These are phyloP conservation scores for Xestia xanthographa DNA, from an alignment of 2,888 invertebrate species.

Conservation along the genomic window DNA sequence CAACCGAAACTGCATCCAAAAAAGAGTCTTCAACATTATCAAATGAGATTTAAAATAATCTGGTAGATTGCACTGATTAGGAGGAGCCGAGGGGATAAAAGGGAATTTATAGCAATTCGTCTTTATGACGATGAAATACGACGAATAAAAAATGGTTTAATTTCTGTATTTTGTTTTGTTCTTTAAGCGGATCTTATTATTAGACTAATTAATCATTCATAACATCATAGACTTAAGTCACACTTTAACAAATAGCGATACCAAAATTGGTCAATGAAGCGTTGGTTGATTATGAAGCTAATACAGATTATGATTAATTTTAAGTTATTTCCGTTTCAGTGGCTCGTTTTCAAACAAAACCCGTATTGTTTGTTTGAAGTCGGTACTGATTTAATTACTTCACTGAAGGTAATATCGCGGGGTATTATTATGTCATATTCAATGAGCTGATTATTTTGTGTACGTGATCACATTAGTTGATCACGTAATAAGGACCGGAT, in stretches of 20 bases:
- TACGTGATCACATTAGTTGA: constrained; percentile 30
- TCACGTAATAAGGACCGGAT: background rate
- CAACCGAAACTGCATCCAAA: too few relatives aligned
- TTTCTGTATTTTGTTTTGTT: background rate
- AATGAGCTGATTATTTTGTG: constrained; percentile 34
- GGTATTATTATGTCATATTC: constrained; percentile 13
- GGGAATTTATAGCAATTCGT: background rate
- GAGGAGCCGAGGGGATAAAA: background rate
- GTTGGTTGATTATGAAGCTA: background rate
- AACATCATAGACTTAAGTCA: background rate
- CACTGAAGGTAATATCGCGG: background rate
- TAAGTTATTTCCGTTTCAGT: constrained; percentile 27
- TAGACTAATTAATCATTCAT: background rate
- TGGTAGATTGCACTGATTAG: background rate
- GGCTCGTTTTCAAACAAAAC: constrained; percentile 13
- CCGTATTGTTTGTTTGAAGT: constrained; percentile 27
- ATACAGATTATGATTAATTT: constrained; percentile 1
- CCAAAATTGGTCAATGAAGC: background rate
- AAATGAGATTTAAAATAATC: background rate
- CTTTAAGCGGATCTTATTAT: background rate
- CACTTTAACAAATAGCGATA: background rate
- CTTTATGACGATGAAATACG: too few relatives aligned
- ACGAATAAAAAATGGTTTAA: background rate
- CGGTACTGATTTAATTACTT: constrained; percentile 11
- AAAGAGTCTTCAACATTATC: background rate